Evolutionary conservation across 2,797 vertebrate genomes (phyloP), one percentile per base, ranked within the genome.

Genomic region (Clarias platycephalus): DNA sequence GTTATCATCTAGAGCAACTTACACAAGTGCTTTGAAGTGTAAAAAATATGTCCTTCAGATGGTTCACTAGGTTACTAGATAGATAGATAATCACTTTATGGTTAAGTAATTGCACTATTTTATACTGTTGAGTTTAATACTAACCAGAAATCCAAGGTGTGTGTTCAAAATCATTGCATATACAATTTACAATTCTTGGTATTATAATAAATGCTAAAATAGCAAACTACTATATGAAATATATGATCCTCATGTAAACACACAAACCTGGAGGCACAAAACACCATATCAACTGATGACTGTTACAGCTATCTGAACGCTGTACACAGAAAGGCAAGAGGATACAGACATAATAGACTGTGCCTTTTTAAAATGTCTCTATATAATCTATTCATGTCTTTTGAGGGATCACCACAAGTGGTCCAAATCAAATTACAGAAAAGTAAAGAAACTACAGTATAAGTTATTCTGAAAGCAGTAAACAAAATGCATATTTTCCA

Each of bases 371-470:
- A 15, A n/a, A 62, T 16, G 34, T 62, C 26, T 31, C 28, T 0
- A 3, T 80, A 31, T 66, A 66, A 80, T 80, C 26, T 53, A 53
- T 31, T 66, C 7, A 4, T 12, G 26, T 63, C 31, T 40, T 31
- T 53, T 31, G 1, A 79, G 24, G 63, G 24, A 44, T 31, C 60
- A 64, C 40, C 40, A 66, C 16, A 66, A 80, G 15, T 63, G 37
- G n/a, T 79, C 16, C 34, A 63, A 79, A 37, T 62, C 31, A 18
- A 44, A n/a, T 80, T 15, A 81, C 57, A 53, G 5, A 24, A 82
- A 68, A 9, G 40, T 0, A 22, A n/a, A 76, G 15, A 7, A 55
- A 22, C 8, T 22, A 44, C 40, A 44, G 40, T 44, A 5, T 9
- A 74, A 6, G 18, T n/a, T 18, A 44, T 81, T 26, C 28, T 58